These are phyloP conservation scores for Cephus nigrinus DNA, from an alignment of 2,888 invertebrate species.

Conservation along the genomic window DNA sequence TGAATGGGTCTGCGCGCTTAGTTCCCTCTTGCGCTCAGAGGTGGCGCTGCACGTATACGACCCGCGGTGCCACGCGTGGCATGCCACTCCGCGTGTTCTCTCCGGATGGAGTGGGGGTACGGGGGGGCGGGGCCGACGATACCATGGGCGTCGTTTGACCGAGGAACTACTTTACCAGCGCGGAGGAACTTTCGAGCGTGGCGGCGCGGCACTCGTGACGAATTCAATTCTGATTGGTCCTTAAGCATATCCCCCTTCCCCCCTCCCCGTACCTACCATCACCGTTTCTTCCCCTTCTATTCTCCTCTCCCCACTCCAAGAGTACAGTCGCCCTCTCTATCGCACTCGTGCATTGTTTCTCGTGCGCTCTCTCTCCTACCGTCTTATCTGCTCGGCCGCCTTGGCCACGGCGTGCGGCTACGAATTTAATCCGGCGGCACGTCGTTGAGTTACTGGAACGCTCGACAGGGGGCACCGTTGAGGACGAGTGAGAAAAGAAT, in stretches of 20 bases:
- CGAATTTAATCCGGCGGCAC: constrained; percentile 64
- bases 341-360: constrained; percentile 32
- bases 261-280: constrained; percentile 37
- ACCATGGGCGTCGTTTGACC: constrained; percentile 59
- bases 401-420: constrained; percentile 30
- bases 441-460: constrained; percentile 56
- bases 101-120: constrained; percentile 42
- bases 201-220: constrained; percentile 68
- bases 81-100: constrained; percentile 46
- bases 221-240: constrained; percentile 74
- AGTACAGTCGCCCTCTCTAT: constrained; percentile 41
- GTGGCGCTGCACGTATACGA: constrained; percentile 64
- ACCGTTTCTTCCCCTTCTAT: constrained; percentile 44
- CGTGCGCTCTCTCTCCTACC: constrained; percentile 21
- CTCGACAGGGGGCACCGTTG: constrained; percentile 59
- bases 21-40: constrained; percentile 67
- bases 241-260: constrained; percentile 66
- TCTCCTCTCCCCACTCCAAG: constrained; percentile 54
- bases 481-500: constrained; percentile 27
- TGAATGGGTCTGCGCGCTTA: constrained; percentile 67
- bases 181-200: constrained; percentile 54
- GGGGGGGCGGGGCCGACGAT: constrained; percentile 54
- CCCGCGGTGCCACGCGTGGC: constrained; percentile 22
- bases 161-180: constrained; percentile 60
- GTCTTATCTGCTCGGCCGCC: constrained; percentile 19